Conservation (phyloP, 2,888 invertebrate species). For the Pediacus dermestoides region DNA sequence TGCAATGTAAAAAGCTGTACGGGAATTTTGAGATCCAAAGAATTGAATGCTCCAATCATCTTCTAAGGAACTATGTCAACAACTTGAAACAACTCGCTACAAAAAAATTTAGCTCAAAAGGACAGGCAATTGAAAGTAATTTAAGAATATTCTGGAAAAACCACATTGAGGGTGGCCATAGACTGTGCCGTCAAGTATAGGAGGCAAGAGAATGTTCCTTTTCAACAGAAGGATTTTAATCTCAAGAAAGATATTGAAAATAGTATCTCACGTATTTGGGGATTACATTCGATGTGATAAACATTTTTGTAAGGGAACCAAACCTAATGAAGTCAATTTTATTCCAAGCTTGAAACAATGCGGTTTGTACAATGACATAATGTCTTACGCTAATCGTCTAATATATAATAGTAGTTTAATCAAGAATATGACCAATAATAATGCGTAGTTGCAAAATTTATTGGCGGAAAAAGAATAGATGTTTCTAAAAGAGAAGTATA, state of each 20-base stretch:
- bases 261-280: constrained; percentile 31
- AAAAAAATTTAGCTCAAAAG: too few species aligned
- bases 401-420: too few species aligned
- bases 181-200: constrained; percentile 1
- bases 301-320: constrained; percentile 10
- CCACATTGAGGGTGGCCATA: not conserved
- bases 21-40: constrained; percentile 27
- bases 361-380: not conserved
- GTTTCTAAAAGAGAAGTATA: too few species aligned
- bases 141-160: not conserved
- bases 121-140: too few species aligned
- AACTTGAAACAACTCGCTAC: constrained; percentile 12
- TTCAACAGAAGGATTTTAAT: not conserved
- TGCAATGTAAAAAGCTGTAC: constrained; percentile 30
- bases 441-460: too few species aligned
- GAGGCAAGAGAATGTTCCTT: too few species aligned
- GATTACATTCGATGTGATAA: constrained; percentile 25
- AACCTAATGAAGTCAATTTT: not conserved
- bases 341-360: constrained; percentile 2
- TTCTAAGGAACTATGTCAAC: constrained; percentile 17
- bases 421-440: too few species aligned
- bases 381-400: constrained; percentile 7
- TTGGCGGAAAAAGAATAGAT: too few species aligned
- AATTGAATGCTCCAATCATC: constrained; percentile 34
- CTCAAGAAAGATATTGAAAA: constrained; percentile 5